phyloP scores from a whole-genome alignment of 2,113 vertebrate species.

The Tetraodon nigroviridis region DNA sequence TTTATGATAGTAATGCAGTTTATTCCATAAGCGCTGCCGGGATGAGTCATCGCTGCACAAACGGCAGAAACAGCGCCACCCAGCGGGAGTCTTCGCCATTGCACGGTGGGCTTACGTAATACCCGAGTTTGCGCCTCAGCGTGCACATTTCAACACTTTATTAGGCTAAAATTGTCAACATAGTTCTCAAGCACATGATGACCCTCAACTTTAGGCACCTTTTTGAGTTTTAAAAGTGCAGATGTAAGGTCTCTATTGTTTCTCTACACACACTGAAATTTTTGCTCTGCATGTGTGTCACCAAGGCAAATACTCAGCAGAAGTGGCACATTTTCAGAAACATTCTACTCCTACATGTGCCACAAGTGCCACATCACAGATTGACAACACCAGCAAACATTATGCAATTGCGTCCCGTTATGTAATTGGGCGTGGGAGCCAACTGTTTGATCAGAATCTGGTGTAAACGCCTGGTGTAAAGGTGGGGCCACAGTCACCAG shows the following conservation, averaged over 20 bases:
- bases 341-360: neutral
- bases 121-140: constrained; percentile 39
- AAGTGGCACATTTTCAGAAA: constrained; percentile 25
- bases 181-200: constrained; percentile 11
- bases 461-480: neutral
- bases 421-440: constrained; percentile 40
- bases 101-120: constrained; percentile 58
- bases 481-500: too few relatives aligned
- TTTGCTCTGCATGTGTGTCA: neutral
- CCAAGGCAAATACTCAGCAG: constrained; percentile 11
- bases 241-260: constrained; percentile 5
- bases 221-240: constrained; percentile 2
- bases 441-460: constrained; percentile 23
- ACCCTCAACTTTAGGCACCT: constrained; percentile 13
- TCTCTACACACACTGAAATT: neutral
- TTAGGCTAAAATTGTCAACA: constrained; percentile 13
- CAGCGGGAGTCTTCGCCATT: constrained; percentile 36
- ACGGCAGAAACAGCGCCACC: constrained; percentile 52
- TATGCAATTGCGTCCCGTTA: constrained; percentile 38
- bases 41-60: constrained; percentile 51
- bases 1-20: constrained; percentile 24
- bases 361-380: constrained; percentile 26
- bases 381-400: constrained; percentile 29
- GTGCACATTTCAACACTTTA: constrained; percentile 36
- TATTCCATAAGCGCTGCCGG: constrained; percentile 20